phyloP scores from a whole-genome alignment of 2,113 vertebrate species.

The Rhabdomys dilectus region DNA sequence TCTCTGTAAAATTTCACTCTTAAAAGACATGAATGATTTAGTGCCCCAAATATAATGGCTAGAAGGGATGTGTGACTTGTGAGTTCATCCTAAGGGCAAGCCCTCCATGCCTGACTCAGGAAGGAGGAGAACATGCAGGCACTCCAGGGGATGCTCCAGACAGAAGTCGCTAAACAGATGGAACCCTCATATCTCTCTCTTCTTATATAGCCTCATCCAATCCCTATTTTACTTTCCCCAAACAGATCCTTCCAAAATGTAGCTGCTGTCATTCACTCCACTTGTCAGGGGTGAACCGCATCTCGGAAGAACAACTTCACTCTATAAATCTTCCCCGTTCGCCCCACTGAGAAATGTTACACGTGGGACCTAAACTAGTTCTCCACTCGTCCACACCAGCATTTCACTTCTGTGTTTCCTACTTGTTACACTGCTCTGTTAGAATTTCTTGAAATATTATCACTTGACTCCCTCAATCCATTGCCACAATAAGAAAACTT shows the following conservation, averaged over 20 bases:
- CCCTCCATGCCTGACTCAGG: not conserved
- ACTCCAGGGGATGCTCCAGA: not conserved
- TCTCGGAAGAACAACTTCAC: conserved; percentile 54
- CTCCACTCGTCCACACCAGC: not conserved
- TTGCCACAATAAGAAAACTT: not conserved
- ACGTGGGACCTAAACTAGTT: conserved; percentile 51
- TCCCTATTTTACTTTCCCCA: conserved; percentile 50
- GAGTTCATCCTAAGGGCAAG: not conserved
- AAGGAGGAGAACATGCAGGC: not conserved
- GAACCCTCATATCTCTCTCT: conserved; percentile 22
- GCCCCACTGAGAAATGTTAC: conserved; percentile 50
- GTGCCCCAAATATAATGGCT: not conserved
- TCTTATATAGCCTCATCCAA: not conserved
- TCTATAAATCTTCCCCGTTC: conserved; percentile 66
- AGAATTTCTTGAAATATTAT: conserved; percentile 44
- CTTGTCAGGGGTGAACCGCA: conserved; percentile 29
- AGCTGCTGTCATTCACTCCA: conserved; percentile 66
- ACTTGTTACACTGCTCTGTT: not conserved
- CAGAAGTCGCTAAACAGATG: conserved; percentile 10
- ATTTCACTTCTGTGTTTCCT: not conserved
- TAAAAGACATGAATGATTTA: not conserved
- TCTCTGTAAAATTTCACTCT: conserved; percentile 11
- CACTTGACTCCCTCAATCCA: not conserved
- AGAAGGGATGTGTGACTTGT: not conserved
- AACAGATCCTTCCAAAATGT: conserved; percentile 71